phyloP scores from a whole-genome alignment of 2,888 invertebrate species.

The Cosmia pyralina region DNA sequence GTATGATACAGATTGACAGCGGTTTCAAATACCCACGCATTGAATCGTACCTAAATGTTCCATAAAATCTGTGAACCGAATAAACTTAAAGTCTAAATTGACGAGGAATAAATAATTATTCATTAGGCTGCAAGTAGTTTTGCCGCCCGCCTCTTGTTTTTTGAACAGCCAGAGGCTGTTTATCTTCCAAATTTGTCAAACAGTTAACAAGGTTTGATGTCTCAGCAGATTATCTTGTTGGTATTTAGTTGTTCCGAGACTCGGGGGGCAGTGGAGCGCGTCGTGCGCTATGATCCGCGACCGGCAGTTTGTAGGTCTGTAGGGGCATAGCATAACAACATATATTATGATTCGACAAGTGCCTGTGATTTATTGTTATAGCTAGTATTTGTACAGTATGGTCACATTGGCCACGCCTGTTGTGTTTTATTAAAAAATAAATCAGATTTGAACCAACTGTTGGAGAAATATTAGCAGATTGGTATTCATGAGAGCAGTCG shows the following conservation, averaged over 20 bases:
- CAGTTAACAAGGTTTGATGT: conserved; percentile 50
- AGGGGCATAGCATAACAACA: conserved; percentile 57
- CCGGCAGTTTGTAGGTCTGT: conserved; percentile 62
- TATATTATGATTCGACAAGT: conserved; percentile 66
- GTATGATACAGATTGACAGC: neutral
- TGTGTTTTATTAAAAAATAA: conserved; percentile 13
- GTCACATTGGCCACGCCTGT: conserved; percentile 27
- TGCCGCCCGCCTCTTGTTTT: neutral
- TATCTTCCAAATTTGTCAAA: conserved; percentile 32
- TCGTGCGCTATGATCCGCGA: conserved; percentile 60
- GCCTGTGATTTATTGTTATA: conserved; percentile 60
- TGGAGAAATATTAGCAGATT: neutral
- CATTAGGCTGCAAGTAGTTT: neutral
- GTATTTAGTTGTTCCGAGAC: conserved; percentile 45
- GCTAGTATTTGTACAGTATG: conserved; percentile 29
- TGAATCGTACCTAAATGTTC: neutral
- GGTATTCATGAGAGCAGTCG: neutral
- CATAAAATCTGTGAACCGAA: neutral
- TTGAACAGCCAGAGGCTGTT: conserved; percentile 23
- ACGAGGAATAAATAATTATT: conserved; percentile 15
- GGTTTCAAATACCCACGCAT: neutral
- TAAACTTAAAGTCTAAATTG: neutral
- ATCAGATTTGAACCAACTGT: conserved; percentile 1
- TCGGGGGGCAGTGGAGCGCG: conserved; percentile 48
- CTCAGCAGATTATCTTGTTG: conserved; percentile 44